A percentile compares a stretch with the other conserved stretches of the same genome.
Evolutionary conservation across 2,797 vertebrate species (phyloP).

Genomic region (Carcharodon carcharias): DNA sequence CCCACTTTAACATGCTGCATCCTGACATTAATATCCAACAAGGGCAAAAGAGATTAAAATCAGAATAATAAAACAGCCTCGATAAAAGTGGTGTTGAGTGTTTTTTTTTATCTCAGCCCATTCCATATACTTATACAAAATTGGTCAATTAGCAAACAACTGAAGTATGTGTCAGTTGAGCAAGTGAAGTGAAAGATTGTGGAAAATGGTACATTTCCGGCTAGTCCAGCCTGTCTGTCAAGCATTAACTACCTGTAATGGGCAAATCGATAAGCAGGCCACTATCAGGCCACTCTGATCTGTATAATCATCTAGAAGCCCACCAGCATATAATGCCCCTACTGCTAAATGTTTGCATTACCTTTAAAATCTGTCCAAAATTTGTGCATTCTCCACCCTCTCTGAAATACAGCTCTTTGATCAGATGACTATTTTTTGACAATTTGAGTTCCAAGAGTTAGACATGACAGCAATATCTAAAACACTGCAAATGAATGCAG

Average conservation of each 20-base stretch:
- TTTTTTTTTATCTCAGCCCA: background rate
- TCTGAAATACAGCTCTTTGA: background rate
- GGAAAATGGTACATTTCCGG: slow-evolving; percentile 1
- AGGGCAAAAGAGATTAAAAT: background rate
- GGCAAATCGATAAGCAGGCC: background rate
- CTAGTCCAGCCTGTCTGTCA: background rate
- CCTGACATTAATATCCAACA: background rate
- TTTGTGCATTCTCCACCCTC: background rate
- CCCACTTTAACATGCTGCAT: slow-evolving; percentile 3
- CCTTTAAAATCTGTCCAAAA: background rate
- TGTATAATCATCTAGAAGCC: background rate
- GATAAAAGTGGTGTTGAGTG: background rate
- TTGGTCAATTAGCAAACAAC: background rate
- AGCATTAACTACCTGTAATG: background rate
- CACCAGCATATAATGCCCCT: background rate
- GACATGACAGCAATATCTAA: background rate
- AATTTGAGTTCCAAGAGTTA: background rate
- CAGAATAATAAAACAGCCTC: background rate
- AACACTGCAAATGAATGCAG: background rate
- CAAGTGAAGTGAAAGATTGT: slow-evolving; percentile 12
- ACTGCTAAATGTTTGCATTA: background rate
- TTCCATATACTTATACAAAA: background rate
- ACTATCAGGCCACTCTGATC: slow-evolving; percentile 3
- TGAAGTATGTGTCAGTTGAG: background rate
- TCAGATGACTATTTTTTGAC: background rate